A percentile compares a stretch with the other conserved stretches of the same genome.
Evolutionary conservation across 1,140 invertebrate genomes (phyloP).

Genomic region (Brachionus rubens): DNA sequence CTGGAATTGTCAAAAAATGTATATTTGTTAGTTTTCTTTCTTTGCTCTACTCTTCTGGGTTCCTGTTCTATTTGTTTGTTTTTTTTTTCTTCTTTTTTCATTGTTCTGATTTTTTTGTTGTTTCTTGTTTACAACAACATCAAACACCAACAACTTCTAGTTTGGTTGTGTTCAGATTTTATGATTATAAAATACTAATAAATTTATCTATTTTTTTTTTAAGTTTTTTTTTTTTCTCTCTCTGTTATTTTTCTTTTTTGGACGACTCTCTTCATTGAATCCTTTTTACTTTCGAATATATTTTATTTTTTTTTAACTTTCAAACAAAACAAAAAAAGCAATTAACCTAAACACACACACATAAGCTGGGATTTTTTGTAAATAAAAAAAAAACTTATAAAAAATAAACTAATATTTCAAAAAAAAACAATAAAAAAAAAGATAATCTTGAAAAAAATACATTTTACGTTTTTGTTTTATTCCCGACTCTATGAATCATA

Average conservation of each 20-base stretch:
- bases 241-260: neutral
- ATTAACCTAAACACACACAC: neutral
- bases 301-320: conserved; percentile 17
- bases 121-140: neutral
- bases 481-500: neutral
- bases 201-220: conserved; percentile 34
- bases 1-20: too few species aligned
- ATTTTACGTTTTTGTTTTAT: neutral
- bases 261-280: neutral
- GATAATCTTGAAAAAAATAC: neutral
- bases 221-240: neutral
- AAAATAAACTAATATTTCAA: conserved; percentile 27
- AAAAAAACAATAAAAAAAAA: neutral
- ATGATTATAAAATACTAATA: neutral
- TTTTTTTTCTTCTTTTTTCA: too few species aligned
- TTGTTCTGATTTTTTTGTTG: neutral
- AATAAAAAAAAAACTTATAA: conserved; percentile 27
- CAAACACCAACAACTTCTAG: neutral
- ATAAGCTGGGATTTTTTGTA: conserved; percentile 36
- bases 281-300: conserved; percentile 40
- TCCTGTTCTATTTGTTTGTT: too few species aligned
- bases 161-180: conserved; percentile 31
- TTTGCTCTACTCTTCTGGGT: too few species aligned
- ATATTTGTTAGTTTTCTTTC: too few species aligned
- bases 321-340: neutral